A percentile compares a stretch with the other conserved stretches of the same genome.
Conservation (phyloP, 2,888 invertebrate species). For the Allacma fusca region DNA sequence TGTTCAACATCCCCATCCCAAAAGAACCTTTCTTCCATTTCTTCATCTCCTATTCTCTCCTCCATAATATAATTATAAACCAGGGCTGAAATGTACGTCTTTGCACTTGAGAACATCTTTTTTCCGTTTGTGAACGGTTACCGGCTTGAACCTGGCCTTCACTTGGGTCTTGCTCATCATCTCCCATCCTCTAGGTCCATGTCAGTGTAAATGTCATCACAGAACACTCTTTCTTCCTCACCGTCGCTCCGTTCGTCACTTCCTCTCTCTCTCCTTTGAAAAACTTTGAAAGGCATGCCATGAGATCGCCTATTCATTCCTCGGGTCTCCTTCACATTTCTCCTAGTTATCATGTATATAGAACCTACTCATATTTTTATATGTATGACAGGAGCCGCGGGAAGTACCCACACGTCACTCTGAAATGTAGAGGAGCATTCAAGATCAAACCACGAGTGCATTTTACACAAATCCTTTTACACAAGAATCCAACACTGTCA, state of each 20-base stretch:
- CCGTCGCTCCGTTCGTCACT: constrained; percentile 47
- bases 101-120: too few species aligned
- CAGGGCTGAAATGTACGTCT: too few species aligned
- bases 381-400: too few species aligned
- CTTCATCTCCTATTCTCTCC: constrained; percentile 11
- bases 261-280: constrained; percentile 42
- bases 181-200: background rate
- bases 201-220: background rate
- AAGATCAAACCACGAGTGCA: too few species aligned
- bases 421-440: too few species aligned
- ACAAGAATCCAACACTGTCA: too few species aligned
- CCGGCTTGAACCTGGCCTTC: background rate
- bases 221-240: background rate
- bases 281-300: constrained; percentile 26
- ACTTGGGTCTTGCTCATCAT: constrained; percentile 24
- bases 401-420: too few species aligned
- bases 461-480: too few species aligned
- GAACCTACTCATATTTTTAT: too few species aligned
- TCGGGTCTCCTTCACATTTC: background rate
- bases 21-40: constrained; percentile 31
- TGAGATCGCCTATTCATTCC: background rate
- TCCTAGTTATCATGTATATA: too few species aligned
- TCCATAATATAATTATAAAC: constrained; percentile 10
- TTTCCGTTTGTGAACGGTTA: too few species aligned
- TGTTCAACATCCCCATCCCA: constrained; percentile 54